Evolutionary conservation across 2,113 vertebrate genomes (phyloP).

Genomic region (Pristiophorus japonicus): DNA sequence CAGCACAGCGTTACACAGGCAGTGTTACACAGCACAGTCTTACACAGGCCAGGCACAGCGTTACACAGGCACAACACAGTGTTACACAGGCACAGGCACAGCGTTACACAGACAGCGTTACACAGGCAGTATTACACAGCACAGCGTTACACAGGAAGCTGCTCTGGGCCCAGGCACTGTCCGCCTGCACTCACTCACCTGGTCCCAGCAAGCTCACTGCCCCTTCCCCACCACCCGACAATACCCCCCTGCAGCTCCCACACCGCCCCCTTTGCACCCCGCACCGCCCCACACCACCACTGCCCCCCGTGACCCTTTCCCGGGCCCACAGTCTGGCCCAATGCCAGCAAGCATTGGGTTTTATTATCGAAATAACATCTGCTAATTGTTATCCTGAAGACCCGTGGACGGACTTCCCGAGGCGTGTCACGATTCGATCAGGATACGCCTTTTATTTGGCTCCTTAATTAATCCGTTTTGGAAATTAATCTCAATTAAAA

Average conservation of each 20-base stretch:
- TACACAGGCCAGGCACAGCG: no score
- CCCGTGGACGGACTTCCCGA: no score
- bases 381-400: no score
- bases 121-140: background rate
- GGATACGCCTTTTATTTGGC: background rate
- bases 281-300: no score
- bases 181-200: background rate
- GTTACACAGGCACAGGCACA: background rate
- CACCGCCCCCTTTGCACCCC: no score
- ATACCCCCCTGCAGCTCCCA: background rate
- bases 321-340: background rate
- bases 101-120: background rate
- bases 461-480: background rate
- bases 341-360: background rate
- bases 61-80: background rate
- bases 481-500: slow-evolving; percentile 4
- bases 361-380: background rate
- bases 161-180: no score
- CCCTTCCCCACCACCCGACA: no score
- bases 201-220: background rate
- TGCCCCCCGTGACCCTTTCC: background rate
- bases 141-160: background rate
- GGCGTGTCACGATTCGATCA: background rate
- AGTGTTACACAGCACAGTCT: background rate
- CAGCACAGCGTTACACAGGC: background rate